These are phyloP conservation scores for Bacillus rossius DNA, from an alignment of 1,140 invertebrate genomes.

Conservation along the genomic window DNA sequence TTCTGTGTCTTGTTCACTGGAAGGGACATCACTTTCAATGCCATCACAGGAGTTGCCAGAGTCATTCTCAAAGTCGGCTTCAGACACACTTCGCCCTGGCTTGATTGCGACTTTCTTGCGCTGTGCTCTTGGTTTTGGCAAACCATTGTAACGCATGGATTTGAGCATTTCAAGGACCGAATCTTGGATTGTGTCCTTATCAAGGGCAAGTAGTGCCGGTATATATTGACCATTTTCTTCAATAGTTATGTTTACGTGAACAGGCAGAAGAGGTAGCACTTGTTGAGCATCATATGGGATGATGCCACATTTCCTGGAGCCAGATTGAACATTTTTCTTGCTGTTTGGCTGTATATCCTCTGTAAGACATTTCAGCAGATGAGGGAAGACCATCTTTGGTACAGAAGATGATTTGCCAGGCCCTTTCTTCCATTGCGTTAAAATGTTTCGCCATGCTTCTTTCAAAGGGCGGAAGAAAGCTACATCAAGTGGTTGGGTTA, in stretches of 20 bases:
- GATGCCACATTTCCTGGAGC: conserved; percentile 29
- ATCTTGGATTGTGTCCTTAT: too few relatives aligned
- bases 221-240: too few relatives aligned
- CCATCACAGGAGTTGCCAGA: background rate
- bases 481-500: conserved; percentile 39
- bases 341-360: conserved; percentile 14
- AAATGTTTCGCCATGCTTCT: conserved; percentile 32
- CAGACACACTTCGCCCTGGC: background rate
- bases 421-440: conserved; percentile 29
- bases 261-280: too few relatives aligned
- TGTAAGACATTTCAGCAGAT: conserved; percentile 23
- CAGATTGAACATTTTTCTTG: conserved; percentile 22
- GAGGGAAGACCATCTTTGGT: conserved; percentile 28
- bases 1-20: background rate
- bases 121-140: background rate
- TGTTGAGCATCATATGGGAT: conserved; percentile 21
- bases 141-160: background rate
- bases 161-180: background rate
- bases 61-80: background rate
- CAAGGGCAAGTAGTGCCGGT: too few relatives aligned
- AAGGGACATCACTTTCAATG: background rate
- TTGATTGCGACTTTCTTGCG: background rate
- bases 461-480: conserved; percentile 37
- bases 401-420: conserved; percentile 16
- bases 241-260: too few relatives aligned